Evolutionary conservation across 2,888 invertebrate genomes (phyloP), one percentile per base, ranked within the genome.

Genomic region (Phytoseiulus persimilis): DNA sequence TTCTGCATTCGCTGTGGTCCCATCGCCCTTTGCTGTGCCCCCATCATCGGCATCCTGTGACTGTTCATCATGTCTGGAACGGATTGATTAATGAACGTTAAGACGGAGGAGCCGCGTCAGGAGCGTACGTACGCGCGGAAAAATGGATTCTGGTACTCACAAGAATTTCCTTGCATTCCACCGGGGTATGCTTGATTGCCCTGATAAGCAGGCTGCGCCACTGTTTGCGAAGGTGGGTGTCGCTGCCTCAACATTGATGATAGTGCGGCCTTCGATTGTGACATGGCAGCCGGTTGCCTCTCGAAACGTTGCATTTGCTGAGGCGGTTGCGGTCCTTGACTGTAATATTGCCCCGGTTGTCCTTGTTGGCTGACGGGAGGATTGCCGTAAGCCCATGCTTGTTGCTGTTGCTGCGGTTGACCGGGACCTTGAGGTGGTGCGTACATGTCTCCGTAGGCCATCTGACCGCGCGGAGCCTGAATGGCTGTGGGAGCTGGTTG

Each of bases 181-280:
- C 65, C 65, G 65, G 65, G 65, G 18, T 65, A 65, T 23, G 65
- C 23, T 28, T 65, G 65, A 23, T 65, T 65, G 23, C 23, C 18
- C 28, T 65, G 65, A 23, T 65, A 65, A 6, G 65, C 65, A 2
- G 65, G 65, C 65, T 65, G 65, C 65, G 65, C 65, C 14, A 65
- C 65, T 6, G 65, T 2, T 28, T 65, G 65, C 87, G 87, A 87
- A n/a, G 32, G 91, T 0, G 96, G 96, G 91, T 95, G 94, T 6
- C 97, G 94, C 92, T 95, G 95, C 0, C 96, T 94, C 90, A 97
- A 93, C 96, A 97, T 96, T 92, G 96, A 95, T 90, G 96, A 96
- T 83, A 97, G 93, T 0, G 97, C 97, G 92, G 96, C 96, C 92
- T 97, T 97, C 5, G 92, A 91, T 6, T 96, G 95, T 91, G 95